A percentile compares a stretch with the other conserved stretches of the same genome.
Evolutionary conservation across 2,113 vertebrate species (phyloP).

Genomic region (Lonchura striata): DNA sequence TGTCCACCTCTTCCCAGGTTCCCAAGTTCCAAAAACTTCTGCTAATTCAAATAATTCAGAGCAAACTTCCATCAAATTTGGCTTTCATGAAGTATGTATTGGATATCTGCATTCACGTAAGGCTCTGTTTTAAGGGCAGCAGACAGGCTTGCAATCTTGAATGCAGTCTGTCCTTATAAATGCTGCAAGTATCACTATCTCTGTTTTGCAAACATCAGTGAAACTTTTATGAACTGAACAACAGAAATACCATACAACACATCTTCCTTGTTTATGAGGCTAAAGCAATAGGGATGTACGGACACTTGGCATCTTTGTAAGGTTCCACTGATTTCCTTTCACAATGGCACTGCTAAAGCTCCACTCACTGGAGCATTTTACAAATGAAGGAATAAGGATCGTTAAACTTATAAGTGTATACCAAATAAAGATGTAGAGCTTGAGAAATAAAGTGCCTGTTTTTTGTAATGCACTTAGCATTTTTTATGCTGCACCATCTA

Average conservation of each 20-base stretch:
- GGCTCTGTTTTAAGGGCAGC: not conserved
- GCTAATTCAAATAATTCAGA: not conserved
- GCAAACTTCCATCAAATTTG: not conserved
- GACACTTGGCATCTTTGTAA: not conserved
- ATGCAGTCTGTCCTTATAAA: not conserved
- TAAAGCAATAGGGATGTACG: not conserved
- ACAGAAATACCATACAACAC: rapidly evolving
- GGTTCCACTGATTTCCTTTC: not conserved
- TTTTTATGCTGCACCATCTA: not conserved
- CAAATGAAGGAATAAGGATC: not conserved
- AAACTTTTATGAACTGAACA: not conserved
- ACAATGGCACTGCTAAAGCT: not conserved
- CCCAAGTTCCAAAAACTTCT: not conserved
- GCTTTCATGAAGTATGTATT: not conserved
- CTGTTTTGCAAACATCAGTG: not conserved
- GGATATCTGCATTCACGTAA: not conserved
- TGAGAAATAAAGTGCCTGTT: not conserved
- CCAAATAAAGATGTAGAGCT: not conserved
- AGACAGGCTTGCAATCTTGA: not conserved
- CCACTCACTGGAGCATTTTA: not conserved
- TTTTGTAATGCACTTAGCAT: not conserved
- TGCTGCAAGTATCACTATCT: not conserved
- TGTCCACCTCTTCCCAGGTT: not conserved
- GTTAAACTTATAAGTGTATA: not conserved
- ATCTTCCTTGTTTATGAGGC: not conserved